Percentiles rank a stretch among this genome's conserved stretches.
Evolutionary conservation across 2,113 vertebrate genomes (phyloP).

Genomic region (Thunnus thynnus): DNA sequence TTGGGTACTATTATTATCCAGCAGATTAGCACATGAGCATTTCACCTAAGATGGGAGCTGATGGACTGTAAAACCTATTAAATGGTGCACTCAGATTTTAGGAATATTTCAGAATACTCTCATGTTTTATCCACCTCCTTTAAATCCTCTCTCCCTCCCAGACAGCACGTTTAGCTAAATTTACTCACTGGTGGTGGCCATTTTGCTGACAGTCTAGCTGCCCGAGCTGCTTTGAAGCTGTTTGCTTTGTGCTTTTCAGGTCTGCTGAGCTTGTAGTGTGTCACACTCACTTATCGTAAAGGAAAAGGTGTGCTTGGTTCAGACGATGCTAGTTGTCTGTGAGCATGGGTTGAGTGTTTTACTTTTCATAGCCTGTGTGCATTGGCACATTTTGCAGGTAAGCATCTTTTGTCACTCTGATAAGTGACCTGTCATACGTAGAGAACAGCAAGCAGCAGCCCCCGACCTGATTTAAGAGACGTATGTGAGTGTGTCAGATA

Average conservation of each 20-base stretch:
- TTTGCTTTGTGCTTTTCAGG: conserved; percentile 59
- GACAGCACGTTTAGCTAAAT: conserved; percentile 30
- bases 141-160: conserved; percentile 34
- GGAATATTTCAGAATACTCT: conserved; percentile 25
- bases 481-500: conserved; percentile 24
- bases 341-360: conserved; percentile 17
- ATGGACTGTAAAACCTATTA: conserved; percentile 36
- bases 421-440: conserved; percentile 46
- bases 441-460: conserved; percentile 14
- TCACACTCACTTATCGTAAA: conserved; percentile 56
- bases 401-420: conserved; percentile 51
- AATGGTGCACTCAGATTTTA: background rate
- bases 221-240: conserved; percentile 45
- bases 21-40: conserved; percentile 58
- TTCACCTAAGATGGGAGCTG: conserved; percentile 15
- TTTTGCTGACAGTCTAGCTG: conserved; percentile 58
- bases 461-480: conserved; percentile 33
- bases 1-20: conserved; percentile 52
- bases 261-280: conserved; percentile 70
- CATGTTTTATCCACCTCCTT: conserved; percentile 23
- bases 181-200: conserved; percentile 27
- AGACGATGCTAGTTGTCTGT: conserved; percentile 28
- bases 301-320: conserved; percentile 51
- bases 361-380: background rate
- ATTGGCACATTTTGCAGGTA: conserved; percentile 13